Evolutionary conservation across 2,113 vertebrate species (phyloP).

Genomic region (Tachuris rubrigastra): DNA sequence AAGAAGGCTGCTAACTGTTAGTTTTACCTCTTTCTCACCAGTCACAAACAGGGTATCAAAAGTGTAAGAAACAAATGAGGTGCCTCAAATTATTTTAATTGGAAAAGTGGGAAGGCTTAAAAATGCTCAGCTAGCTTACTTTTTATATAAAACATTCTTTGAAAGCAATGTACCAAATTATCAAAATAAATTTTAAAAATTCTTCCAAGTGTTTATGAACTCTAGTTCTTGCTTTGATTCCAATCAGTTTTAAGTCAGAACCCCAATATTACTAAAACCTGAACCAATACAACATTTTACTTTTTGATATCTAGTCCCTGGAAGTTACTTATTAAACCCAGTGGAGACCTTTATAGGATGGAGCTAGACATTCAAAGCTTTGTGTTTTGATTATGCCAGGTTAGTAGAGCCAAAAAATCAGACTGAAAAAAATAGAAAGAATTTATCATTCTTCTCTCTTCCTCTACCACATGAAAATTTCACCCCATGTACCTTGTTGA

Average conservation of each 20-base stretch:
- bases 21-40: not conserved
- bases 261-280: not conserved
- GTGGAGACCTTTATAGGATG: not conserved
- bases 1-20: not conserved
- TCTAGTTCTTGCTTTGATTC: not conserved
- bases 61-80: not conserved
- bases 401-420: not conserved
- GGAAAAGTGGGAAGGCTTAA: not conserved
- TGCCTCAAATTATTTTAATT: not conserved
- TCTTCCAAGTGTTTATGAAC: not conserved
- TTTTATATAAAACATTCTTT: not conserved
- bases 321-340: not conserved
- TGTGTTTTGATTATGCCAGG: not conserved
- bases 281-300: not conserved
- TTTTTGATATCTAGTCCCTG: not conserved
- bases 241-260: not conserved
- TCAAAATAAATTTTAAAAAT: not conserved
- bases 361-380: not conserved
- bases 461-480: not conserved
- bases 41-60: not conserved
- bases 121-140: not conserved
- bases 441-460: not conserved
- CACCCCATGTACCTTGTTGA: accelerated
- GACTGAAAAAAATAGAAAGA: not conserved
- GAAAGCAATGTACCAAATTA: not conserved